Base-by-base conservation (phyloP, 92 coral and sea anemone species). In the Pocillopora grandis region DNA sequence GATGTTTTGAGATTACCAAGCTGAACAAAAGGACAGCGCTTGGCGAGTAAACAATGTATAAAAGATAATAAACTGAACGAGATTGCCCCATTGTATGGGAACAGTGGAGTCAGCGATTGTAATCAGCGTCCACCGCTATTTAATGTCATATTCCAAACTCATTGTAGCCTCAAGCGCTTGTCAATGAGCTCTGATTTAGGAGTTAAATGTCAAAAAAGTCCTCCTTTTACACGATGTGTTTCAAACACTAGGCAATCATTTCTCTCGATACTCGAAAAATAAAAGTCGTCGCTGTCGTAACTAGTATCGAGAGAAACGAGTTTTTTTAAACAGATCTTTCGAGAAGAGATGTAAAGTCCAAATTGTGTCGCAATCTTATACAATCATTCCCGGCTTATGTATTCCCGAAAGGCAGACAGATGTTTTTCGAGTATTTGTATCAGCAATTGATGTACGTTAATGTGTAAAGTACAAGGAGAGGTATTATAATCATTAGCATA, bases 31-130 rank as follows among this genome's bases (percentile, higher is more conserved):
- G 85, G 75, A 73, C 83, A 89, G 70, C 92, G 79, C 72, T 87
- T 69, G 65, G 76, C 67, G 72, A 78, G 76, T 78, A 89, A 92
- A 94, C 91, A 92, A 77, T 71, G 93, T 85, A 85, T 87, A 84
- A 87, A 84, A 70, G 80, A 75, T 79, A 60, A 88, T 88, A 92
- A 92, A 88, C 92, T 87, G 83, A 69, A 64, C 66, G 77, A 85
- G 92, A 89, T 87, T 90, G 89, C 82, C 68, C 80, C 66, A 92
- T 94, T 94, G 98, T 94, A 63, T 65, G 31, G 23, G 58, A 58
- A 84, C 83, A 84, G 88, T 66, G 18, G 77, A 36, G 35, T 18
- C 57, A 61, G 17, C 65, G 60, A 65, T 56, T 76, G 48, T 77
- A 76, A 76, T 77, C 83, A 84, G 62, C 60, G 33, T 70, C 61